A percentile compares a stretch with the other conserved stretches of the same genome.
Evolutionary conservation across 2,888 invertebrate genomes (phyloP).

Genomic region (Eupithecia centaureata): DNA sequence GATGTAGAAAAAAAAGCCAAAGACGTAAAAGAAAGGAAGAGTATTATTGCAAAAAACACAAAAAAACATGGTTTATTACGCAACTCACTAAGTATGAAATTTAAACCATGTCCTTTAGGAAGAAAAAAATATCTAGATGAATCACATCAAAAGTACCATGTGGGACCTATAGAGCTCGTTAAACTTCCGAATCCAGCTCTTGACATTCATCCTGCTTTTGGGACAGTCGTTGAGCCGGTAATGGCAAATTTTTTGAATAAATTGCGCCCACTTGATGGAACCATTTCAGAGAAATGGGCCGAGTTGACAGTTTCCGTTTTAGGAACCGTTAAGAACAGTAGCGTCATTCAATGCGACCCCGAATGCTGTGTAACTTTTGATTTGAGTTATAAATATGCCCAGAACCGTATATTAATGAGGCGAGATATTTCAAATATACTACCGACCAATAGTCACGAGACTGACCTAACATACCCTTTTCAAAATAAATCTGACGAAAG

Average conservation of each 20-base stretch:
- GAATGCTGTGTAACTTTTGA: slow-evolving; percentile 78
- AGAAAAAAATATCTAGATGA: slow-evolving; percentile 75
- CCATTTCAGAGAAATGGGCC: slow-evolving; percentile 78
- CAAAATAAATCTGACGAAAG: slow-evolving; percentile 27
- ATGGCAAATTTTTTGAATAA: slow-evolving; percentile 71
- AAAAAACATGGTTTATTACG: slow-evolving; percentile 52
- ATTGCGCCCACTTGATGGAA: slow-evolving; percentile 64
- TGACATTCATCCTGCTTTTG: slow-evolving; percentile 75
- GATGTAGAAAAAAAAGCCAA: slow-evolving; percentile 53
- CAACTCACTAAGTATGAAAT: slow-evolving; percentile 69
- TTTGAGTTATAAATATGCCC: slow-evolving; percentile 83
- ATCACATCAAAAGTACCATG: slow-evolving; percentile 70
- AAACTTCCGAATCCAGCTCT: slow-evolving; percentile 79
- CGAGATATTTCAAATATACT: slow-evolving; percentile 47
- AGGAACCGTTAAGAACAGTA: slow-evolving; percentile 56
- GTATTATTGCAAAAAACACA: slow-evolving; percentile 26
- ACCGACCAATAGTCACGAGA: slow-evolving; percentile 3
- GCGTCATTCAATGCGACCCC: slow-evolving; percentile 49
- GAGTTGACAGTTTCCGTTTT: slow-evolving; percentile 83
- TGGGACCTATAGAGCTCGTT: slow-evolving; percentile 74
- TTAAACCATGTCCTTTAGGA: slow-evolving; percentile 84
- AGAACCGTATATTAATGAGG: slow-evolving; percentile 82
- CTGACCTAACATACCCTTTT: background rate
- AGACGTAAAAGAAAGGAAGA: slow-evolving; percentile 16
- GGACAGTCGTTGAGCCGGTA: slow-evolving; percentile 72